Base-by-base conservation (phyloP, 2,888 invertebrate species). In the Tromatobia lineatoria region DNA sequence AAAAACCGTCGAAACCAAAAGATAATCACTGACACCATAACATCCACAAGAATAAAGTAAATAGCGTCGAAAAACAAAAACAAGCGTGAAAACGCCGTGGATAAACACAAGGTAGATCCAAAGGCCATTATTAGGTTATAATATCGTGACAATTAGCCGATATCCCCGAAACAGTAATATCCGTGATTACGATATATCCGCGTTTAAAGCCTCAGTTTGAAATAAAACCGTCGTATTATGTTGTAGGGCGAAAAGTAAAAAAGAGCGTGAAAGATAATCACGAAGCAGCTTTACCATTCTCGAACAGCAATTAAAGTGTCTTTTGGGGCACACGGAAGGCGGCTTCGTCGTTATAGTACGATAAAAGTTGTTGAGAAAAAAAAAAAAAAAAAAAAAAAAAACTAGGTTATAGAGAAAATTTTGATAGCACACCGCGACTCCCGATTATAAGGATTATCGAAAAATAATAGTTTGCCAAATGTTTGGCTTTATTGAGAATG, bases 351-450 rank as follows among this genome's bases (percentile, higher is more conserved):
- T 54, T 7, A 34, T 61, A 34, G 59, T 34, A 61, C 34, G 18
- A 61, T 20, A 38, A 18, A 38, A 61, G 34, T 61, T 29, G 47
- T 78, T 10, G 29, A 4, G 29, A 4, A 29, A 29, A 4, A 73
- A 85, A 73, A 80, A 75, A 83, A 82, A 88, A n/a, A n/a, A n/a
- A n/a, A n/a, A n/a, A 67, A 80, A 75, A 83, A 82, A 88, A 90
- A 91, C 91, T 92, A 91, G 92, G 91, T 92, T 92, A 91, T 91
- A 91, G 89, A 85, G 76, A 86, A 83, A 77, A 86, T 79, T 82
- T 86, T 57, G 29, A 42, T 29, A 18, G 75, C 47, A 76, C 73
- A 75, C 61, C 59, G 50, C 59, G 18, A 61, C 67, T 42, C 18
- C 57, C 50, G 59, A 69, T 67, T 18, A 82, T 78, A 74, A 76